Conservation (phyloP, 2,888 invertebrate species). For the Drosophila putrida region DNA sequence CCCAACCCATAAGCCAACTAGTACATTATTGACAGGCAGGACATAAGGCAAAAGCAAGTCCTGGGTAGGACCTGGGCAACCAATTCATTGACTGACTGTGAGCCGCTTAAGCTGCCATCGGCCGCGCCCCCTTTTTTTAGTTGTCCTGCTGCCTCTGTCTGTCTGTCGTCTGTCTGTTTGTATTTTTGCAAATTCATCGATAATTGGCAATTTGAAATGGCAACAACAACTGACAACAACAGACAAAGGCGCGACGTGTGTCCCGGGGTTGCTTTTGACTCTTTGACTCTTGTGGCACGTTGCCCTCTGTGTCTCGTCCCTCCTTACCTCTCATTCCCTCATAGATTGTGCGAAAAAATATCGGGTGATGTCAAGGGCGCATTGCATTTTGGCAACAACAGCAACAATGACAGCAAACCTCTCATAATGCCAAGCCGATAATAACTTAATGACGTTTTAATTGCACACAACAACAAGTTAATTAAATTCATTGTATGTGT, state of each 20-base stretch:
- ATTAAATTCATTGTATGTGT: constrained; percentile 67
- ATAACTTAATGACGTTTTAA: constrained; percentile 79
- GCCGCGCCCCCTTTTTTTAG: constrained; percentile 51
- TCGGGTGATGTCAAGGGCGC: constrained; percentile 70
- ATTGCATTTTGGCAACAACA: constrained; percentile 56
- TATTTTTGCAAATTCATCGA: constrained; percentile 82
- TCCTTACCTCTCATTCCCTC: constrained; percentile 5
- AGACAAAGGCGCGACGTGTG: constrained; percentile 52
- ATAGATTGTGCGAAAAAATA: constrained; percentile 20
- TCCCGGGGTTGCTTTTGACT: constrained; percentile 65
- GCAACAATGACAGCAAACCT: constrained; percentile 40
- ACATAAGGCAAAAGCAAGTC: constrained; percentile 17
- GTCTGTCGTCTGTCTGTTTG: constrained; percentile 69
- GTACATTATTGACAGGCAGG: constrained; percentile 65
- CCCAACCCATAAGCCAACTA: constrained; percentile 53
- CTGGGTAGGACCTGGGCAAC: constrained; percentile 28
- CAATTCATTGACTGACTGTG: constrained; percentile 30
- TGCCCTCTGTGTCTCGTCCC: constrained; percentile 24
- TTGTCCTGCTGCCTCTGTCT: constrained; percentile 13
- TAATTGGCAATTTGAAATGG: constrained; percentile 80
- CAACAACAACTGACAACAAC: constrained; percentile 63
- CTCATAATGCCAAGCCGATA: constrained; percentile 71
- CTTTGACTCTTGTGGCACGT: constrained; percentile 49
- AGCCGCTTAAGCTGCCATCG: constrained; percentile 69
- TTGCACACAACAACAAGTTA: constrained; percentile 79